These are phyloP conservation scores for Leptodirus hochenwartii DNA, from an alignment of 2,888 invertebrate species.

Conservation along the genomic window DNA sequence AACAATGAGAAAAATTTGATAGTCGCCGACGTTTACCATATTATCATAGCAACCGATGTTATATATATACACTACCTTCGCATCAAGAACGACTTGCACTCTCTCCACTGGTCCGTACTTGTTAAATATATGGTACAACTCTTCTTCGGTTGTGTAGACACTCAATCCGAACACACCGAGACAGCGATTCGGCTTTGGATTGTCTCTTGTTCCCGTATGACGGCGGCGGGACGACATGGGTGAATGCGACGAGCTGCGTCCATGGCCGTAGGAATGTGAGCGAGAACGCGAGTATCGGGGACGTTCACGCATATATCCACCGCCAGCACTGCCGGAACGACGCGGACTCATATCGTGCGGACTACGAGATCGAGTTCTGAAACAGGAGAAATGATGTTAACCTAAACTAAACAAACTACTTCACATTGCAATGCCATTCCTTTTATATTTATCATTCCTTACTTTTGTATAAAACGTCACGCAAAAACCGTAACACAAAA, in stretches of 20 bases:
- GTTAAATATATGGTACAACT: conserved; percentile 79
- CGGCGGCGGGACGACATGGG: conserved; percentile 68
- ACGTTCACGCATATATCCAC: no score
- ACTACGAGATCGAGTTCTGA: conserved; percentile 43
- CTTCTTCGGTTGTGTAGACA: conserved; percentile 80
- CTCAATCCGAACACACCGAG: conserved; percentile 91
- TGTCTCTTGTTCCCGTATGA: conserved; percentile 65
- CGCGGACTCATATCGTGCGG: no score
- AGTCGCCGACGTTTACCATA: no score
- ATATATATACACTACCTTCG: no score
- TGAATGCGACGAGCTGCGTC: conserved; percentile 49
- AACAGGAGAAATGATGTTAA: conserved; percentile 22
- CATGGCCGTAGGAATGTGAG: conserved; percentile 36
- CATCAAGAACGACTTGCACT: conserved; percentile 89
- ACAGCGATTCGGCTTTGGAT: conserved; percentile 75
- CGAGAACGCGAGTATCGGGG: conserved; percentile 46
- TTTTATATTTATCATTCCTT: no score
- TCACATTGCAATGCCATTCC: not conserved
- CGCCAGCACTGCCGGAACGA: no score
- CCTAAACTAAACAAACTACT: not conserved
- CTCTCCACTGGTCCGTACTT: conserved; percentile 86
- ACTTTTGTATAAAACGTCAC: no score
- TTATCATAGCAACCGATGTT: no score
- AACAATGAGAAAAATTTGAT: no score
- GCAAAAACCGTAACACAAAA: no score